phyloP scores from a whole-genome alignment of 2,797 vertebrate species.

The Macrochelys suwanniensis region DNA sequence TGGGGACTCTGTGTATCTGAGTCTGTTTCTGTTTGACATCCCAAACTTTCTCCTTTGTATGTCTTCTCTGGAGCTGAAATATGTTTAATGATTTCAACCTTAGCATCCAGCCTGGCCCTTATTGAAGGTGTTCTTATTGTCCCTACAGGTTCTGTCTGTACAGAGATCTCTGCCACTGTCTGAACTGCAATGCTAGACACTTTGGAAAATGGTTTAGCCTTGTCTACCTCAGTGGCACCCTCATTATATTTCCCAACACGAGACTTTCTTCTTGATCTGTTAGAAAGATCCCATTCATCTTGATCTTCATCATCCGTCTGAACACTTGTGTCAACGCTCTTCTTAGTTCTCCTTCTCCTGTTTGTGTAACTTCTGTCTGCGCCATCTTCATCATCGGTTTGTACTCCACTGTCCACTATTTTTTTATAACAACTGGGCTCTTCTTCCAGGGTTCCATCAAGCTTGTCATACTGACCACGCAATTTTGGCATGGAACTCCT shows the following conservation, averaged over 20 bases:
- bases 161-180: slow-evolving; percentile 98
- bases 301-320: slow-evolving; percentile 98
- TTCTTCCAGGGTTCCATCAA: slow-evolving; percentile 81
- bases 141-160: slow-evolving; percentile 97
- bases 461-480: slow-evolving; percentile 85
- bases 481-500: slow-evolving; percentile 85
- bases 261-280: slow-evolving; percentile 90
- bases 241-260: slow-evolving; percentile 89
- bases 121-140: slow-evolving; percentile 92
- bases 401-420: slow-evolving; percentile 94
- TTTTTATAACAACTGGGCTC: slow-evolving; percentile 86
- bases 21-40: slow-evolving; percentile 95
- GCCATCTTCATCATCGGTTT: slow-evolving; percentile 96
- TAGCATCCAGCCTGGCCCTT: slow-evolving; percentile 90
- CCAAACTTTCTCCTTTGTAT: slow-evolving; percentile 93
- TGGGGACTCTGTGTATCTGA: slow-evolving; percentile 88
- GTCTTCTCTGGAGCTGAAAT: slow-evolving; percentile 97
- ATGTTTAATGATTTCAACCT: slow-evolving; percentile 96
- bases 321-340: slow-evolving; percentile 93
- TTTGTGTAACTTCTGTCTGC: slow-evolving; percentile 89
- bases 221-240: slow-evolving; percentile 83
- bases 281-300: slow-evolving; percentile 94
- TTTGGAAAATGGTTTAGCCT: slow-evolving; percentile 89
- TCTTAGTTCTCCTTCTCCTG: slow-evolving; percentile 90
- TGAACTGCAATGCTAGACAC: slow-evolving; percentile 97